These are phyloP conservation scores for Dioctria rufipes DNA, from an alignment of 2,888 invertebrate species.

Conservation along the genomic window DNA sequence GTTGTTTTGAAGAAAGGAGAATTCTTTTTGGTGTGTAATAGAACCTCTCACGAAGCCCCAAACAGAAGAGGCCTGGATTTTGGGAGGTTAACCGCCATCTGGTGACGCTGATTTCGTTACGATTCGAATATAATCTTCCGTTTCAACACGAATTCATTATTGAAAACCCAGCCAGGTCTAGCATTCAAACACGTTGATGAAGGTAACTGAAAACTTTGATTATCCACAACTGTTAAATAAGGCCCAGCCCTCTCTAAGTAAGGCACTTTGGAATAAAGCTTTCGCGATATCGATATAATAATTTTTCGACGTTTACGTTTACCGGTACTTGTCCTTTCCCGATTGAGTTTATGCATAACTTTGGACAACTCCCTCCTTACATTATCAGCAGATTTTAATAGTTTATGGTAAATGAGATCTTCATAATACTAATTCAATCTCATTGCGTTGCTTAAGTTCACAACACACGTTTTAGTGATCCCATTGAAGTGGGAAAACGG, in stretches of 20 bases:
- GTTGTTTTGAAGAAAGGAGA: too few relatives aligned
- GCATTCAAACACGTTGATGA: constrained; percentile 99
- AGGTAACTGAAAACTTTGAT: constrained; percentile 98
- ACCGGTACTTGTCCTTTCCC: constrained; percentile 96
- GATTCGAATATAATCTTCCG: constrained; percentile 99
- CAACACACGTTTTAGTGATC: constrained; percentile 99
- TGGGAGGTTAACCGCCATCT: too few relatives aligned
- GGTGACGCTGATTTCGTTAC: constrained; percentile 78
- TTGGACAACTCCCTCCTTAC: constrained; percentile 96
- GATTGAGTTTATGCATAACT: constrained; percentile 97
- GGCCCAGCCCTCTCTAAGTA: constrained; percentile 98
- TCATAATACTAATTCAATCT: constrained; percentile 99
- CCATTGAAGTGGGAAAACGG: constrained; percentile 99
- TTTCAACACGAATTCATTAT: constrained; percentile 99
- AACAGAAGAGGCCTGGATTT: too few relatives aligned
- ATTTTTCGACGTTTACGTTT: constrained; percentile 92
- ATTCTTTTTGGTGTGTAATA: too few relatives aligned
- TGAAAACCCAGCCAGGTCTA: constrained; percentile 99
- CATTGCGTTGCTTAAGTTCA: constrained; percentile 99
- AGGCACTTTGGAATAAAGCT: constrained; percentile 96
- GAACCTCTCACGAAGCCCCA: too few relatives aligned
- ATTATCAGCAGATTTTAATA: constrained; percentile 98
- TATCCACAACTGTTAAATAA: constrained; percentile 99
- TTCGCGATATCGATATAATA: constrained; percentile 99
- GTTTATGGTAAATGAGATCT: constrained; percentile 99